A percentile compares a stretch with the other conserved stretches of the same genome.
phyloP scores from a whole-genome alignment of 2,113 vertebrate genomes.

The Dicentrarchus labrax region DNA sequence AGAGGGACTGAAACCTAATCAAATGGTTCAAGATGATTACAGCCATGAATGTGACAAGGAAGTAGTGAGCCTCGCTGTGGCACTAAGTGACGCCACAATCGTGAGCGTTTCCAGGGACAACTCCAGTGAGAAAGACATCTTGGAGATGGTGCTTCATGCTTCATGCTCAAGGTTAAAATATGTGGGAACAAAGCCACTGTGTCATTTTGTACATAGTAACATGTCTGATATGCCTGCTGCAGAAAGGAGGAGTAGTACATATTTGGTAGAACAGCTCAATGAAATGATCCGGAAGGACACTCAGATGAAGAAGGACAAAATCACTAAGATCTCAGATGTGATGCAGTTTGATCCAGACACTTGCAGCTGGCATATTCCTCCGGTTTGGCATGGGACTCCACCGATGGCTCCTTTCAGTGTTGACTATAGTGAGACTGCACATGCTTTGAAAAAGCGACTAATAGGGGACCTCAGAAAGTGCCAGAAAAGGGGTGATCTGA shows the following conservation, averaged over 20 bases:
- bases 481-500: conserved; percentile 24
- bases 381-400: conserved; percentile 79
- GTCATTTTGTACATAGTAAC: conserved; percentile 86
- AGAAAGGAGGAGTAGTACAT: conserved; percentile 80
- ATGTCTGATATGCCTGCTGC: conserved; percentile 78
- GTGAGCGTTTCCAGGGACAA: conserved; percentile 81
- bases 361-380: conserved; percentile 75
- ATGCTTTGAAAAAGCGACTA: conserved; percentile 60
- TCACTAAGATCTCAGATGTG: conserved; percentile 75
- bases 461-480: conserved; percentile 36
- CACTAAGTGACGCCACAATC: conserved; percentile 84
- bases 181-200: conserved; percentile 81
- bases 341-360: conserved; percentile 74
- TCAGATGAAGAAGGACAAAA: conserved; percentile 72
- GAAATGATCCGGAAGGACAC: conserved; percentile 77
- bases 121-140: conserved; percentile 70
- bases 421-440: conserved; percentile 70
- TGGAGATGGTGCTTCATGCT: conserved; percentile 76
- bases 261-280: conserved; percentile 75
- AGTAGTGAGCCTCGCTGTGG: conserved; percentile 84
- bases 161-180: conserved; percentile 73
- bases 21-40: conserved; percentile 69
- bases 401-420: conserved; percentile 79
- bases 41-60: conserved; percentile 83
- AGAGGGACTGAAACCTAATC: conserved; percentile 71